Base-by-base conservation (phyloP, 92 coral and sea anemone genomes). In the Porites evermanni region DNA sequence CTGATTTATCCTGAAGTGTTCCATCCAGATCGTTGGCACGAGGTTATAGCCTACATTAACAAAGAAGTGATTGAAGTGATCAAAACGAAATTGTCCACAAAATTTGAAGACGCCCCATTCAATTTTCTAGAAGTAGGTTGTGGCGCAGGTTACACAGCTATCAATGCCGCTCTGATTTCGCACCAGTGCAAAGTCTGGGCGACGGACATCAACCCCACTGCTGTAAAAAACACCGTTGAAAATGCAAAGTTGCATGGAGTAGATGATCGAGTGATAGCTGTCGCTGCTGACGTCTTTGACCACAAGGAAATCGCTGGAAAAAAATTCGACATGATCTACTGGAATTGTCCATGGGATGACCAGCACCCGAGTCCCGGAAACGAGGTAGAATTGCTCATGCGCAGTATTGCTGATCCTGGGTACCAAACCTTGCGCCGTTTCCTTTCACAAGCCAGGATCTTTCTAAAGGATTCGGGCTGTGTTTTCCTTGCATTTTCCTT, bases 301-400 rank as follows among this genome's bases (percentile, higher is more conserved):
- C 67, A 63, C 67, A 63, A 63, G n/a, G 67, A 63, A 16, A 63
- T 63, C n/a, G 67, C 67, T 63, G 67, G 67, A 63, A 63, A 63
- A 6, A 20, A 63, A 63, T 63, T 63, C 11, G 67, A 63, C 67
- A 56, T 56, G 61, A 56, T 56, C 61, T 56, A 56, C 61, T 56
- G 61, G 61, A 14, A 56, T 56, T 8, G 13, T 20, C 67, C 67
- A 63, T 63, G 67, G 32, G 67, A 7, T 12, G 67, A 18, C n/a
- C 19, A 63, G 21, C 67, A 16, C 19, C 16, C n/a, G 8, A 18
- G n/a, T 7, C 23, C 23, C 6, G 67, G 6, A 20, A 16, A 16
- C 67, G 67, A 63, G 20, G 19, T 63, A 11, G 67, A 63, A 16
- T 7, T 18, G 19, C 67, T 63, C 67, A 63, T 16, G 67, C 67